These are phyloP conservation scores for Chloroceryle amazona DNA, from an alignment of 2,797 vertebrate genomes.

Conservation along the genomic window DNA sequence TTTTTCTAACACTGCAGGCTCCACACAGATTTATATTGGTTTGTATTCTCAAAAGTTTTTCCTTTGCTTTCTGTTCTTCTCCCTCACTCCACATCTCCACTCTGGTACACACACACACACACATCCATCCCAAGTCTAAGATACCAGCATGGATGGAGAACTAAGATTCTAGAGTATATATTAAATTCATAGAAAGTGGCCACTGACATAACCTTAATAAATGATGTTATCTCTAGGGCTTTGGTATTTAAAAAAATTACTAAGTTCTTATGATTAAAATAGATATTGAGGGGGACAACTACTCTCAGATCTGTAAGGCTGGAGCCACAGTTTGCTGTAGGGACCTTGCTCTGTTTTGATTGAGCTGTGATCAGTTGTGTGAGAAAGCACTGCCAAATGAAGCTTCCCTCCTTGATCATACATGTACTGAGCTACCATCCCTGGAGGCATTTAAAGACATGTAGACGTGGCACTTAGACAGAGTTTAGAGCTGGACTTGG, in stretches of 20 bases:
- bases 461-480: not conserved
- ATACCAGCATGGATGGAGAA: not conserved
- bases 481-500: not conserved
- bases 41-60: not conserved
- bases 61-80: not conserved
- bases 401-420: not conserved
- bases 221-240: not conserved
- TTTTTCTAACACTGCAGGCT: not conserved
- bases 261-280: not conserved
- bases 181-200: not conserved
- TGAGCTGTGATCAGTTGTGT: not conserved
- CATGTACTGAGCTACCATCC: not conserved
- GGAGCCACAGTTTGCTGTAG: not conserved
- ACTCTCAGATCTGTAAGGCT: not conserved
- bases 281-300: not conserved
- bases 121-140: not conserved
- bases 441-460: not conserved
- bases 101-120: not conserved
- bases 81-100: not conserved
- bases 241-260: not conserved
- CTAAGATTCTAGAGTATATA: not conserved
- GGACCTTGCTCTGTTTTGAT: not conserved
- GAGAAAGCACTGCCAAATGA: not conserved
- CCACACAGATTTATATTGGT: accelerated
- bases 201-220: not conserved